Base-by-base conservation (phyloP, 2,113 vertebrate genomes). In the Dicerorhinus sumatrensis region DNA sequence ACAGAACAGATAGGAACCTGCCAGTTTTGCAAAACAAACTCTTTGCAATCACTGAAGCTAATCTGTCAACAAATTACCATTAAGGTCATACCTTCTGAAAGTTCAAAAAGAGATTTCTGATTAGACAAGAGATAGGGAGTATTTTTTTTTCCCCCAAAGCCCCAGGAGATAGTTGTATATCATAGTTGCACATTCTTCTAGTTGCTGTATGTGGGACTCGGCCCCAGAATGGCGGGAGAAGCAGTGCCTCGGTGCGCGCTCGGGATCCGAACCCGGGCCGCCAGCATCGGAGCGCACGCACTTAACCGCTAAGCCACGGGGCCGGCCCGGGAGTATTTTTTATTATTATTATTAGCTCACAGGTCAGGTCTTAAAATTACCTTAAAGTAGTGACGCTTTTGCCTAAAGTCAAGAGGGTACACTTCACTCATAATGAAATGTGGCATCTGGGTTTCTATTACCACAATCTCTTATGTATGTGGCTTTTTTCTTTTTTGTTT, bases 61-160 rank as follows among this genome's bases (percentile, higher is more conserved):
- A 98, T 97, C 97, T 98, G 98, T 98, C 98, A 98, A 98, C 97
- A 99, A 98, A 98, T 97, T 98, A 98, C 93, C 98, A 98, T 98
- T 98, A 97, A 98, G 99, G 97, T 93, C 97, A 93, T 97, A 98
- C 85, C 98, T 98, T 95, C 98, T 97, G 79, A 98, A 98, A 98
- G 95, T 98, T 98, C 97, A 98, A 97, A 98, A 97, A 94, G 95
- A 96, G 94, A 92, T 62, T 97, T 97, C 65, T 97, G 87, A 97
- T 97, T 95, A 98, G 96, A 97, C 93, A 96, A 98, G 96, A 96
- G 94, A 97, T 31, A 72, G 77, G 4, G 73, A 75, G 67, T 70
- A 75, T 93, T 96, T 69, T 54, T 62, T 17, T 51, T 51, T n/a
- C n/a, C n/a, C n/a, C n/a, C n/a, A n/a, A n/a, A n/a, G n/a, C n/a